A percentile compares a stretch with the other conserved stretches of the same genome.
phyloP scores from a whole-genome alignment of 2,888 invertebrate genomes.

The Tribolium freemani region DNA sequence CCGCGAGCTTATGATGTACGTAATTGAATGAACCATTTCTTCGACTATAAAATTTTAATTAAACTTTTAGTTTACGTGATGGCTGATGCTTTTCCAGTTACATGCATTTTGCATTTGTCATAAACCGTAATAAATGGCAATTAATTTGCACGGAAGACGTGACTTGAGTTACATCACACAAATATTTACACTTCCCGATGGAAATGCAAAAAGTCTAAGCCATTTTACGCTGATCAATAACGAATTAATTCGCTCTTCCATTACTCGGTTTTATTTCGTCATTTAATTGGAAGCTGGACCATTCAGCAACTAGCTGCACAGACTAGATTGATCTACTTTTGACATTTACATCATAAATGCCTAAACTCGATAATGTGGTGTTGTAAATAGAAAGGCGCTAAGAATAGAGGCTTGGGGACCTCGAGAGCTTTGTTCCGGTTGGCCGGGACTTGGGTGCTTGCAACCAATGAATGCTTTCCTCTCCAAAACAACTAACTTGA shows the following conservation, averaged over 20 bases:
- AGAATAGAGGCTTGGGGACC: constrained; percentile 45
- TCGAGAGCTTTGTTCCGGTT: constrained; percentile 43
- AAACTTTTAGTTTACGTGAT: constrained; percentile 22
- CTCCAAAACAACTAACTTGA: constrained; percentile 40
- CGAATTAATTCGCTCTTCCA: background rate
- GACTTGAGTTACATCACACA: background rate
- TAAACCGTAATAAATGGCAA: background rate
- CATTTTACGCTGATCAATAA: background rate
- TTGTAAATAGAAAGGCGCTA: constrained; percentile 44
- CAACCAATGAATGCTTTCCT: constrained; percentile 43
- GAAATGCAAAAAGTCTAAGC: background rate
- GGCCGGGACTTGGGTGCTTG: constrained; percentile 36
- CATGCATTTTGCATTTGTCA: background rate
- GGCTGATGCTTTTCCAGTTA: background rate
- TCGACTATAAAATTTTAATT: constrained; percentile 29
- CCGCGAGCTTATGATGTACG: constrained; percentile 10
- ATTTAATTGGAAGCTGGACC: too few relatives aligned
- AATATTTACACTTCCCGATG: background rate
- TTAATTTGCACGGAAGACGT: background rate
- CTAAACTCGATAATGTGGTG: constrained; percentile 28
- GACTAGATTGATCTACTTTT: background rate
- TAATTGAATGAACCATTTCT: constrained; percentile 22
- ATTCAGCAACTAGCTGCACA: too few relatives aligned
- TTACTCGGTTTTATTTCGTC: too few relatives aligned
- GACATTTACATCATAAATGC: background rate